Evolutionary conservation across 2,888 invertebrate species (phyloP), one percentile per base, ranked within the genome.

Genomic region (Chrysomela aeneicollis): DNA sequence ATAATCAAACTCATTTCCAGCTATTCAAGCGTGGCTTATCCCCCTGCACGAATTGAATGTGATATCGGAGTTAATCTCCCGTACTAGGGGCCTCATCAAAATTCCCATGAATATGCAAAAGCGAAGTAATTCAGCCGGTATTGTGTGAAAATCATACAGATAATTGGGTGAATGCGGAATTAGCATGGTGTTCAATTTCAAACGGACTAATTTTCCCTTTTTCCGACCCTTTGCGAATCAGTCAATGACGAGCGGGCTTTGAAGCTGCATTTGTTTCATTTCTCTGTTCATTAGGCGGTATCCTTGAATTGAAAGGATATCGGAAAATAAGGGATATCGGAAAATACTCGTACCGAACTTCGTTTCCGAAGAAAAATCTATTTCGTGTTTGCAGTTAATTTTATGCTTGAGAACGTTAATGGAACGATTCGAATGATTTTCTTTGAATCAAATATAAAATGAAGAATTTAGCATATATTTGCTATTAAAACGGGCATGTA

Each of bases 91-190:
- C 32, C 64, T 65, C 63, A 68, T 68, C 35, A 68, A n/a, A 18
- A 58, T 57, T 64, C 58, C 70, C 71, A 72, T 75, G 73, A 75
- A 75, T 74, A 75, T 75, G 72, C 75, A 74, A 68, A 63, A 69
- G 61, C 51, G 58, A 32, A 52, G 61, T 71, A 72, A 74, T 73
- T 73, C 71, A 65, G 63, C 59, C 54, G 62, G 70, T 60, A 72
- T 72, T 72, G 73, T 74, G 72, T 70, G 69, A 70, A 71, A 70
- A 74, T 73, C 72, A 72, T 68, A 57, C 62, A 58, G 65, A 69
- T 74, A 73, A 74, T 73, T 73, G 71, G 71, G 67, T 67, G 66
- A 66, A 61, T 62, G 50, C 61, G 30, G 50, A 57, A 66, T 66
- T 67, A 79, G 57, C 61, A 61, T 64, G 61, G 58, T 63, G 69